phyloP scores from a whole-genome alignment of 2,888 invertebrate species.

The Lasioglossum vierecki region DNA sequence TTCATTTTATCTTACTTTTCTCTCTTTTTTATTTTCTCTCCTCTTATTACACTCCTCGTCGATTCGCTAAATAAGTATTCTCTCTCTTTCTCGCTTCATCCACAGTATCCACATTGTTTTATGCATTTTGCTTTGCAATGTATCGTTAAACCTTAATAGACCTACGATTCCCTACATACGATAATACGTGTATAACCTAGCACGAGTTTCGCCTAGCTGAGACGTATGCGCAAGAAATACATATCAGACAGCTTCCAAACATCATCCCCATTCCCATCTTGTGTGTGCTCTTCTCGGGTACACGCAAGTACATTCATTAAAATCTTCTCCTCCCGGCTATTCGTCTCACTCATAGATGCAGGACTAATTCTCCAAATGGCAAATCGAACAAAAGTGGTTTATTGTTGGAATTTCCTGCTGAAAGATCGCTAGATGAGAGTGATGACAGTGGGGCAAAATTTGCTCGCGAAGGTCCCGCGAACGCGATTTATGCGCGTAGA shows the following conservation, averaged over 20 bases:
- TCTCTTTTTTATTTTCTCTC: constrained; percentile 1
- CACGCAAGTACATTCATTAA: constrained; percentile 68
- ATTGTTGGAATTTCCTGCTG: constrained; percentile 19
- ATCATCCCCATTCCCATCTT: constrained; percentile 58
- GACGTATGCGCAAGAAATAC: constrained; percentile 76
- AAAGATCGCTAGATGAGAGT: constrained; percentile 37
- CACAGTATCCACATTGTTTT: constrained; percentile 62
- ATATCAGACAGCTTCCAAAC: constrained; percentile 62
- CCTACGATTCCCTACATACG: constrained; percentile 76
- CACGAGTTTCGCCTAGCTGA: constrained; percentile 77
- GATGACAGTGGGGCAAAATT: constrained; percentile 30
- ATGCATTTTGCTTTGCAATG: constrained; percentile 54
- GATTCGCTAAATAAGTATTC: constrained; percentile 59
- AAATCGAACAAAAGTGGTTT: constrained; percentile 23
- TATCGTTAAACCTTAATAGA: constrained; percentile 66
- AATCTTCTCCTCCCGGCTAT: constrained; percentile 16
- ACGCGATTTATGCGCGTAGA: background rate
- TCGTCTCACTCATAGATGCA: constrained; percentile 42
- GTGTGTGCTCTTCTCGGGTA: constrained; percentile 72
- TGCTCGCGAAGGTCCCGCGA: constrained; percentile 12
- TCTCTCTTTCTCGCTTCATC: constrained; percentile 21
- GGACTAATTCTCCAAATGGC: constrained; percentile 35
- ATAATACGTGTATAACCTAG: constrained; percentile 78
- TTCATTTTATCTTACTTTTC: constrained; percentile 9
- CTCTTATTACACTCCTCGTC: constrained; percentile 39